Evolutionary conservation across 2,797 vertebrate genomes (phyloP), one percentile per base, ranked within the genome.

Genomic region (Emydoidea blandingii): DNA sequence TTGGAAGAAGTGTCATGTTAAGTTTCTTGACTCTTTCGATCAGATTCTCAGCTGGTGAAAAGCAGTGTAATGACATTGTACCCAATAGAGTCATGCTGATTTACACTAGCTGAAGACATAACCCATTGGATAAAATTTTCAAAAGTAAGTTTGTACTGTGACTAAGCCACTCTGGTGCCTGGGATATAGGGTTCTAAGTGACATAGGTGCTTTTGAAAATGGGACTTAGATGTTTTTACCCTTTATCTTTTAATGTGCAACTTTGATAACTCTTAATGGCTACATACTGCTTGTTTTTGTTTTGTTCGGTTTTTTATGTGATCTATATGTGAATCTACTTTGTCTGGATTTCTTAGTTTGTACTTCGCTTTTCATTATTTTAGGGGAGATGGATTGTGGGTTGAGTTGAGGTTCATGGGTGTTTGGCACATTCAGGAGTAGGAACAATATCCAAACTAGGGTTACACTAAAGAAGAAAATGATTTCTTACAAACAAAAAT

Each of bases 1-100:
- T 86, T 82, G n/a, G 53, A 81, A 87, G 49, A 27, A 95, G 95
- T 34, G 79, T 41, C 27, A 0, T 47, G 59, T 88, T 2, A 6
- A 21, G 16, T 82, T 96, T 95, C 87, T 96, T 92, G 92, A 95
- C 29, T 47, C 82, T 87, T 91, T 90, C 57, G 85, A 47, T 83
- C 53, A 92, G 82, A 68, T 76, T 68, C 90, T 91, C 86, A 79
- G 87, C 29, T 87, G 87, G 6, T 1, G 16, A 78, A 72, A 85
- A 88, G 34, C 78, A 59, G 65, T 83, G 49, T 83, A 83, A 72
- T 31, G 12, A 79, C 81, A 4, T 7, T 56, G 86, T 29, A 4
- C 31, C 68, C 1, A 10, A 3, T 16, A 3, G 41, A 78, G 68
- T 16, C 50, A 8, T 0, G 0, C 81, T 87, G 87, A 93, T 47